phyloP scores from a whole-genome alignment of 2,797 vertebrate species.

The Acanthis flammea region DNA sequence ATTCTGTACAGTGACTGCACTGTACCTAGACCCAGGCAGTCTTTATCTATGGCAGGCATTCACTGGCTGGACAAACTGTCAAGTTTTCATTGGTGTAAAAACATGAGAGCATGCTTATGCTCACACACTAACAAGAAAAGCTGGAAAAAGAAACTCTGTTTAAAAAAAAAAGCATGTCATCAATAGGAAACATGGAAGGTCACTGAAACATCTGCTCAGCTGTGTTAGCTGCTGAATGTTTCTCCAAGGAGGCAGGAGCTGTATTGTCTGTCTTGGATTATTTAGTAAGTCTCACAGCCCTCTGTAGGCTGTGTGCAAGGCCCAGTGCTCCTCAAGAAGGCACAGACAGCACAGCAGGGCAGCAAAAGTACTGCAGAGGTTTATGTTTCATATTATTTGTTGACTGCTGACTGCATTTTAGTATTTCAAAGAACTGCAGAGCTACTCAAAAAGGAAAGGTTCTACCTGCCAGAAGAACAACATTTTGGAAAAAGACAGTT shows the following conservation, averaged over 20 bases:
- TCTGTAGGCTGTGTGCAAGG: background rate
- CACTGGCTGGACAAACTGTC: background rate
- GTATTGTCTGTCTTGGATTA: conserved; percentile 68
- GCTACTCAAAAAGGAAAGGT: background rate
- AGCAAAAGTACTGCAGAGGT: conserved; percentile 7
- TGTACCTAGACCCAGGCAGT: background rate
- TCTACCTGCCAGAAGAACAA: background rate
- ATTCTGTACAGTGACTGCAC: background rate
- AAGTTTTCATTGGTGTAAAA: background rate
- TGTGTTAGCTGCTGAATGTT: conserved; percentile 48
- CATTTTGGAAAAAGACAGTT: background rate
- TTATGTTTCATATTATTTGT: background rate
- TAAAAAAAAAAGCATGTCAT: conserved; percentile 12
- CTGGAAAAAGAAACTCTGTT: conserved; percentile 21
- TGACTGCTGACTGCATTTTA: background rate
- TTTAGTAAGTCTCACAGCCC: conserved; percentile 42
- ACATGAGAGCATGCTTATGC: background rate
- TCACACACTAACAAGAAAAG: background rate
- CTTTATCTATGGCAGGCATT: background rate
- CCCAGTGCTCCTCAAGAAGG: background rate
- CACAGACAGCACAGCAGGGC: background rate
- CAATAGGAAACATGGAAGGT: conserved; percentile 55
- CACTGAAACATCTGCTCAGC: conserved; percentile 64
- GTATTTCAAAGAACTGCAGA: background rate
- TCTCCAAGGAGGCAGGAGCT: conserved; percentile 42